These are phyloP conservation scores for Erannis defoliaria DNA, from an alignment of 2,888 invertebrate genomes.

Conservation along the genomic window DNA sequence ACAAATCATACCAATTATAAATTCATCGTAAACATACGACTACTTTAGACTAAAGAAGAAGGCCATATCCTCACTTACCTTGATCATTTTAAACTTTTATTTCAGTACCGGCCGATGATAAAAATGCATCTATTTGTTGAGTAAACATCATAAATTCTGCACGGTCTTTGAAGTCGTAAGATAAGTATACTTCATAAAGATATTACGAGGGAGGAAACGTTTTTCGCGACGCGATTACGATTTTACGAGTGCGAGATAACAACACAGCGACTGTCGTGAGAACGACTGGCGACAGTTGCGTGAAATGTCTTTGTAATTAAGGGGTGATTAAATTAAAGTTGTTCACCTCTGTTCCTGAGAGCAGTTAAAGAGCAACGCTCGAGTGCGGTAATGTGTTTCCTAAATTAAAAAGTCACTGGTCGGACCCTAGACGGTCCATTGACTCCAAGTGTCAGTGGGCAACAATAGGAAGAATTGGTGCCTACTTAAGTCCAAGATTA, in stretches of 20 bases:
- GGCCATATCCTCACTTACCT: slow-evolving; percentile 64
- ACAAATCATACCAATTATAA: slow-evolving; percentile 61
- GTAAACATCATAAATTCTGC: slow-evolving; percentile 67
- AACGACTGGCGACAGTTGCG: slow-evolving; percentile 19
- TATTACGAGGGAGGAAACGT: slow-evolving; percentile 46
- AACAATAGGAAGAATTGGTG: slow-evolving; percentile 32
- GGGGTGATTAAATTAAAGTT: slow-evolving; percentile 34
- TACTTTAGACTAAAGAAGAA: slow-evolving; percentile 71
- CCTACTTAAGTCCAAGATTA: slow-evolving; percentile 51
- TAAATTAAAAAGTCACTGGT: slow-evolving; percentile 35
- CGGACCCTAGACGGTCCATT: slow-evolving; percentile 41
- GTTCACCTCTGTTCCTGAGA: slow-evolving; percentile 37
- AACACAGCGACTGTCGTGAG: slow-evolving; percentile 11
- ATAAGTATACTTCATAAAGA: slow-evolving; percentile 46
- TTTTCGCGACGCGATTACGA: slow-evolving; percentile 39
- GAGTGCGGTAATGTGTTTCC: slow-evolving; percentile 29
- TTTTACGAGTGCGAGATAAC: slow-evolving; percentile 42
- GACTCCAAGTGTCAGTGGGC: slow-evolving; percentile 32
- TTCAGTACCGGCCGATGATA: slow-evolving; percentile 58
- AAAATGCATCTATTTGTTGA: slow-evolving; percentile 68
- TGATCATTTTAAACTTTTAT: slow-evolving; percentile 70
- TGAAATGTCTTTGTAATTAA: slow-evolving; percentile 34
- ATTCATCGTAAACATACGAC: slow-evolving; percentile 59
- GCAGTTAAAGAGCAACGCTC: slow-evolving; percentile 41
- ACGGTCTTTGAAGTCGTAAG: slow-evolving; percentile 61